Percentiles rank a stretch among this genome's conserved stretches.
Conservation (phyloP, 2,888 invertebrate genomes). For the Rhamnusium bicolor region DNA sequence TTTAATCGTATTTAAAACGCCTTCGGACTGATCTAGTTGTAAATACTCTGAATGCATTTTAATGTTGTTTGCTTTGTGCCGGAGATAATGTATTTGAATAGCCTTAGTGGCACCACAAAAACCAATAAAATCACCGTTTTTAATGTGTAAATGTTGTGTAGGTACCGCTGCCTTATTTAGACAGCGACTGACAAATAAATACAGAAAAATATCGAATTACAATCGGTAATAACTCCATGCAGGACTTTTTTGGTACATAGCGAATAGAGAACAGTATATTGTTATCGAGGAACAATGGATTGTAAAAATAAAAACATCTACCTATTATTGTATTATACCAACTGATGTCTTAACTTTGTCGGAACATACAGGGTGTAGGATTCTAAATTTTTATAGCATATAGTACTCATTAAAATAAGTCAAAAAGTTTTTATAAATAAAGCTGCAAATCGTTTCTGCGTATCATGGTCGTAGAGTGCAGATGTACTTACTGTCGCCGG, state of each 20-base stretch:
- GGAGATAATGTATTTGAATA: conserved; percentile 27
- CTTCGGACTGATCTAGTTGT: conserved; percentile 15
- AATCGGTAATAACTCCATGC: conserved; percentile 13
- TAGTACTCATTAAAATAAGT: no score
- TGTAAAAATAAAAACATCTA: conserved; percentile 2
- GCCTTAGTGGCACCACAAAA: conserved; percentile 33
- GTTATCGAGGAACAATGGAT: conserved; percentile 23
- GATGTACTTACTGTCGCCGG: no score
- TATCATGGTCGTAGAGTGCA: no score
- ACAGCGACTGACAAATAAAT: conserved; percentile 34
- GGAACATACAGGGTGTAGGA: no score
- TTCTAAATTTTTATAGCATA: no score
- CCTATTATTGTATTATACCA: neutral
- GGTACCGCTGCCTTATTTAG: conserved; percentile 30
- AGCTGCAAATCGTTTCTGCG: no score
- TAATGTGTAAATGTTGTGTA: conserved; percentile 26
- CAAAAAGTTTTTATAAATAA: no score
- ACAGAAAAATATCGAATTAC: conserved; percentile 33
- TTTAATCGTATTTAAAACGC: no score
- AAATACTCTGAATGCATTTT: conserved; percentile 1
- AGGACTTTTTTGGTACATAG: conserved; percentile 9
- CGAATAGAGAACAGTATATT: conserved; percentile 19
- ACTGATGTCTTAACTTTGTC: conserved; percentile 7
- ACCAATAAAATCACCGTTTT: conserved; percentile 32
- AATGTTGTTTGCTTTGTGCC: conserved; percentile 13